These are phyloP conservation scores for Octopus sinensis DNA, from an alignment of 1,140 invertebrate species.

Conservation along the genomic window DNA sequence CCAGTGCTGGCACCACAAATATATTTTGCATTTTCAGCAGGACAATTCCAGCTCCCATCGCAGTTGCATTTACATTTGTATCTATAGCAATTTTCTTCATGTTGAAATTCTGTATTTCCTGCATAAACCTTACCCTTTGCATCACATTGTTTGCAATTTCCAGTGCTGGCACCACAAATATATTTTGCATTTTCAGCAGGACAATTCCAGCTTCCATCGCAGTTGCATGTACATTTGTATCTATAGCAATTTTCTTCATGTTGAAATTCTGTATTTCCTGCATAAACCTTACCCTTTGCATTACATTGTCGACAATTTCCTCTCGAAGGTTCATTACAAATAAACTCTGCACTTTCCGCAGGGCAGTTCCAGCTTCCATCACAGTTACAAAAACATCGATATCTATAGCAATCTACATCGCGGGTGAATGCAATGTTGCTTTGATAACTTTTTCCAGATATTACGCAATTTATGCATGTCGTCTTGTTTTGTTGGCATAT, in stretches of 20 bases:
- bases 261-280: constrained; percentile 17
- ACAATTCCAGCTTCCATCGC: constrained; percentile 35
- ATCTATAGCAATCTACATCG: neutral
- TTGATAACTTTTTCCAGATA: neutral
- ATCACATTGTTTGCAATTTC: too few species aligned
- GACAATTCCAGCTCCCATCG: too few species aligned
- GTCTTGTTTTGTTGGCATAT: neutral
- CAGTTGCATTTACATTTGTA: too few species aligned
- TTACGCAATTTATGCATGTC: constrained; percentile 13
- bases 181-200: constrained; percentile 10
- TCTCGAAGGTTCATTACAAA: neutral
- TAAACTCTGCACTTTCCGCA: constrained; percentile 1
- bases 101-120: too few species aligned
- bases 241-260: constrained; percentile 22
- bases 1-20: too few species aligned
- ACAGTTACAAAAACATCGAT: constrained; percentile 21
- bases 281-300: constrained; percentile 14
- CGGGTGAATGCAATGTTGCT: neutral
- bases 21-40: too few species aligned
- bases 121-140: too few species aligned
- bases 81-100: too few species aligned
- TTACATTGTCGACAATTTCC: constrained; percentile 12
- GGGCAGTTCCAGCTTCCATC: constrained; percentile 18
- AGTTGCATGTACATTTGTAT: constrained; percentile 32
- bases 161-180: too few species aligned